A percentile compares a stretch with the other conserved stretches of the same genome.
Conservation (phyloP, 1,140 invertebrate species). For the Halotydeus destructor region DNA sequence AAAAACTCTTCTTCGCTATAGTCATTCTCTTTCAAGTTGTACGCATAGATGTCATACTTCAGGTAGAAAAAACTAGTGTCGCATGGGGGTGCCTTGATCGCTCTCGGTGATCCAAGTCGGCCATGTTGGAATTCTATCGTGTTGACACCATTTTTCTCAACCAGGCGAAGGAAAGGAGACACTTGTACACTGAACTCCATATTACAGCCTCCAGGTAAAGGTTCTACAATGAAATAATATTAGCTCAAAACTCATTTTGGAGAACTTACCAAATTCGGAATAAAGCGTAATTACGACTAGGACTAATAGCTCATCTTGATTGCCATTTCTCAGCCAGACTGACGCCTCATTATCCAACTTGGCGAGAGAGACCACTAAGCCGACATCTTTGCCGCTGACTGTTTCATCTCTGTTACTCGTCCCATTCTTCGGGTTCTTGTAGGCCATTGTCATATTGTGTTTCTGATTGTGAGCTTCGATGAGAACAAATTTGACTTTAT, state of each 20-base stretch:
- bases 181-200: conserved; percentile 39
- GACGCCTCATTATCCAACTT: conserved; percentile 14
- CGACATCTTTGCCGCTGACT: conserved; percentile 38
- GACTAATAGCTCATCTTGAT: not conserved
- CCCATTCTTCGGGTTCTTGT: conserved; percentile 20
- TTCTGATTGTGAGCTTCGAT: conserved; percentile 41
- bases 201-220: conserved; percentile 53
- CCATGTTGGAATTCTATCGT: conserved; percentile 36
- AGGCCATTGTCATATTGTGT: conserved; percentile 36
- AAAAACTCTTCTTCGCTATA: conserved; percentile 36
- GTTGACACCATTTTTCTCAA: conserved; percentile 29
- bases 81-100: conserved; percentile 1
- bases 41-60: conserved; percentile 36
- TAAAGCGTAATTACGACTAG: not conserved
- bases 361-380: conserved; percentile 28
- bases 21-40: conserved; percentile 35
- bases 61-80: conserved; percentile 17
- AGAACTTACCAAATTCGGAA: conserved; percentile 6
- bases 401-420: conserved; percentile 19
- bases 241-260: not conserved
- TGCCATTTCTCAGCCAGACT: conserved; percentile 7
- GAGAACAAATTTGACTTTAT: conserved; percentile 33
- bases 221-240: conserved; percentile 32
- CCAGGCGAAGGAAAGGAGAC: conserved; percentile 38
- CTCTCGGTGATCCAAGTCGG: conserved; percentile 18